Conservation (phyloP, 2,113 vertebrate genomes). For the Rhipidura dahli region DNA sequence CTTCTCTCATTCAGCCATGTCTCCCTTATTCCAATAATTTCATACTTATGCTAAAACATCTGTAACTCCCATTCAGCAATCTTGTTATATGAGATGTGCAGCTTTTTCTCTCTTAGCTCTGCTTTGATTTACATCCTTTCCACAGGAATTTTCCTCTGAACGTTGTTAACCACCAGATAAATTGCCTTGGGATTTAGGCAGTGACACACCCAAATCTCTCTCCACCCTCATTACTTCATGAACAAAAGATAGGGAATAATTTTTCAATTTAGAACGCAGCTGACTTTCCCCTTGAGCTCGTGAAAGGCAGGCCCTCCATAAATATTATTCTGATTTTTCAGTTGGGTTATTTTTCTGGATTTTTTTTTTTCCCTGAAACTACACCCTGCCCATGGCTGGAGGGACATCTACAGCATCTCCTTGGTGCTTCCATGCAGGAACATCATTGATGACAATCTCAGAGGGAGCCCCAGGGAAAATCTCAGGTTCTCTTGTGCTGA, state of each 20-base stretch:
- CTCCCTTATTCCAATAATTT: constrained; percentile 1
- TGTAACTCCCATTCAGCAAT: constrained; percentile 27
- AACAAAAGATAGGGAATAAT: background rate
- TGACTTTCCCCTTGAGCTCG: background rate
- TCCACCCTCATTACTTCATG: background rate
- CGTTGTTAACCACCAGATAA: background rate
- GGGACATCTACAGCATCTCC: background rate
- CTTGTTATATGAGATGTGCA: background rate
- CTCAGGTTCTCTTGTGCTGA: background rate
- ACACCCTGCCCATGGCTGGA: accelerated
- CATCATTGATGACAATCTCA: accelerated
- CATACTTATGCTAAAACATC: background rate
- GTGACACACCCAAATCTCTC: background rate
- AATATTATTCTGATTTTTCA: background rate
- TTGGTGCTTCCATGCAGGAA: background rate
- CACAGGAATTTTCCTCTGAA: background rate
- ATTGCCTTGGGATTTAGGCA: constrained; percentile 7
- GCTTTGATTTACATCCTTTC: constrained; percentile 19
- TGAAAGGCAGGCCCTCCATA: background rate
- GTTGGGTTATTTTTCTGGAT: background rate
- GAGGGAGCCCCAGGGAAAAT: background rate
- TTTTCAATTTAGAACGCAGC: background rate
- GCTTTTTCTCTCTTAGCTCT: constrained; percentile 5
- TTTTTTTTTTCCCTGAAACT: background rate
- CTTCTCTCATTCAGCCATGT: background rate